These are phyloP conservation scores for Erithacus rubecula DNA, from an alignment of 2,797 vertebrate genomes.

Conservation along the genomic window DNA sequence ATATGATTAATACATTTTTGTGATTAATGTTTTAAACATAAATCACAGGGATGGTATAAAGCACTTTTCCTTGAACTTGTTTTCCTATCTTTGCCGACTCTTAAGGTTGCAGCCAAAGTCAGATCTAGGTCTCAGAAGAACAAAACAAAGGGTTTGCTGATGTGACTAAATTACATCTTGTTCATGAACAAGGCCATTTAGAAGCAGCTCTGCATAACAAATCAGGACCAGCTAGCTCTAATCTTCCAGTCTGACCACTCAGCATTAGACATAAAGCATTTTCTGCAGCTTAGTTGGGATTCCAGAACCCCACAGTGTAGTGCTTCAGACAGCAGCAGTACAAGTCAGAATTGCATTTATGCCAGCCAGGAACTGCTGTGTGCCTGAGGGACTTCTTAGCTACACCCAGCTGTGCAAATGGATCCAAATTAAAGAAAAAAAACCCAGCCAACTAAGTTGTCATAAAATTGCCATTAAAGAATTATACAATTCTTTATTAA, in stretches of 20 bases:
- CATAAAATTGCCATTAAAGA: constrained; percentile 8
- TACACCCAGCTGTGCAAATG: background rate
- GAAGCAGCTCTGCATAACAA: background rate
- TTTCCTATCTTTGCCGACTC: background rate
- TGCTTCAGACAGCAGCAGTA: background rate
- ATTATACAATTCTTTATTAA: constrained; percentile 8
- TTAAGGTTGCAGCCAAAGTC: background rate
- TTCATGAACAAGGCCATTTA: background rate
- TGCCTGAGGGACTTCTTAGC: background rate
- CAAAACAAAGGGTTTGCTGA: background rate
- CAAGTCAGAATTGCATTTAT: background rate
- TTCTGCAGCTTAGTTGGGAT: background rate
- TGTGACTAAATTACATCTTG: background rate
- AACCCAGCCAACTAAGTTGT: background rate
- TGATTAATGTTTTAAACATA: background rate
- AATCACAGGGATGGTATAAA: background rate
- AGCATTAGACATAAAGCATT: background rate
- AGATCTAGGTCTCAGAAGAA: background rate
- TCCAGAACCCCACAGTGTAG: background rate
- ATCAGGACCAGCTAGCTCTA: background rate
- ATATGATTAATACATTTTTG: too few relatives aligned
- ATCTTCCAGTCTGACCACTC: background rate
- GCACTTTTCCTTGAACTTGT: background rate
- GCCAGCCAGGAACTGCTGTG: background rate
- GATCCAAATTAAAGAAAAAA: background rate